phyloP scores from a whole-genome alignment of 2,888 invertebrate species.

The Synergus umbraculus region DNA sequence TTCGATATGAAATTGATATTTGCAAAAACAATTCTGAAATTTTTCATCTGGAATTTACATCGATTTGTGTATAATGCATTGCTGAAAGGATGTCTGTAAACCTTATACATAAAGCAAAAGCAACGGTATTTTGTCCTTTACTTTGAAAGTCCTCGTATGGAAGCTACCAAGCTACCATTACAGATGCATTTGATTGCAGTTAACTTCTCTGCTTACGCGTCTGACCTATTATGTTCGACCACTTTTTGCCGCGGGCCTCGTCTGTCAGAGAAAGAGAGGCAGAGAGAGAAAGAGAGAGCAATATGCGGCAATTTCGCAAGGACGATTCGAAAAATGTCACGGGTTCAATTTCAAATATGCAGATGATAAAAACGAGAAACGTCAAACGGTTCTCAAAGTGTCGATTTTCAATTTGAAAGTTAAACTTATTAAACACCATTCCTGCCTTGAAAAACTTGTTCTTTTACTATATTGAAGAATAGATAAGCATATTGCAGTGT shows the following conservation, averaged over 20 bases:
- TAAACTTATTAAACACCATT: too few relatives aligned
- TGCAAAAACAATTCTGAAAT: neutral
- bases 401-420: too few relatives aligned
- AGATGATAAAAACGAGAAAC: too few relatives aligned
- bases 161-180: neutral
- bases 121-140: conserved; percentile 37
- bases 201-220: conserved; percentile 24
- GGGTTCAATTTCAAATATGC: neutral
- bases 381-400: too few relatives aligned
- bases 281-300: too few relatives aligned
- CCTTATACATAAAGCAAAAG: neutral
- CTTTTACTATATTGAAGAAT: too few relatives aligned
- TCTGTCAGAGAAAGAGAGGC: neutral
- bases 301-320: neutral
- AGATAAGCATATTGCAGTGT: neutral
- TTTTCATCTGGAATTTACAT: neutral
- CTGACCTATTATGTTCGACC: conserved; percentile 10
- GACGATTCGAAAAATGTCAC: conserved; percentile 8
- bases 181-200: conserved; percentile 36
- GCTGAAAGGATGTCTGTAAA: conserved; percentile 7
- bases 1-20: too few relatives aligned
- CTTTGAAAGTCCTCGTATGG: conserved; percentile 23
- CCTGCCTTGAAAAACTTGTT: too few relatives aligned
- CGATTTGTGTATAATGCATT: neutral
- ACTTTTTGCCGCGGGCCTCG: neutral